Evolutionary conservation across 2,113 vertebrate species (phyloP).

Genomic region (Melospiza georgiana): DNA sequence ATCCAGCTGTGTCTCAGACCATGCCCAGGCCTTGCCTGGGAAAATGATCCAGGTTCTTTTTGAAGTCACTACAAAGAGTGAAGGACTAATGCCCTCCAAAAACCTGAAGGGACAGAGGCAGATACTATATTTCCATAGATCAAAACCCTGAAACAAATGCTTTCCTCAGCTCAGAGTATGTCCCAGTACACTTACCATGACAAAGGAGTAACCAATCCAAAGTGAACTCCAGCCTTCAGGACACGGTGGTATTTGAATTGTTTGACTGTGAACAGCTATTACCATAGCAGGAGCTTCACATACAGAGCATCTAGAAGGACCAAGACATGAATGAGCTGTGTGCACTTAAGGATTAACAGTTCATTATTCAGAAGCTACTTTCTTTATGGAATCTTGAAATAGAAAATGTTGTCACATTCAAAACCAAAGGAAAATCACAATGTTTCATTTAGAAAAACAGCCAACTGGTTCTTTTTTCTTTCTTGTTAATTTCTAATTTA

Average conservation of each 20-base stretch:
- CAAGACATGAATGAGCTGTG: neutral
- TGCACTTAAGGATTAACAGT: neutral
- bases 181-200: slow-evolving; percentile 81
- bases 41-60: neutral
- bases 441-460: neutral
- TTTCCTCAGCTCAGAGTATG: neutral
- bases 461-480: neutral
- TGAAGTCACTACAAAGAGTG: neutral
- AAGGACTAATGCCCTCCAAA: neutral
- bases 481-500: neutral
- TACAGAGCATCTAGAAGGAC: slow-evolving; percentile 84
- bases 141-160: neutral
- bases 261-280: slow-evolving; percentile 94
- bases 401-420: neutral
- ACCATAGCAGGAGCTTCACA: slow-evolving; percentile 98
- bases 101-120: neutral
- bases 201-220: slow-evolving; percentile 92
- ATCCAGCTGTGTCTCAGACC: neutral
- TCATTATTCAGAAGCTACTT: neutral
- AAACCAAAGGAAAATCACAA: neutral
- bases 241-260: slow-evolving; percentile 82
- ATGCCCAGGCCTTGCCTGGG: neutral
- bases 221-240: slow-evolving; percentile 86
- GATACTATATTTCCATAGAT: neutral
- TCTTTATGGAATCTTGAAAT: neutral